A percentile compares a stretch with the other conserved stretches of the same genome.
phyloP scores from a whole-genome alignment of 1,140 invertebrate species.

The Rhagoletis zephyria region DNA sequence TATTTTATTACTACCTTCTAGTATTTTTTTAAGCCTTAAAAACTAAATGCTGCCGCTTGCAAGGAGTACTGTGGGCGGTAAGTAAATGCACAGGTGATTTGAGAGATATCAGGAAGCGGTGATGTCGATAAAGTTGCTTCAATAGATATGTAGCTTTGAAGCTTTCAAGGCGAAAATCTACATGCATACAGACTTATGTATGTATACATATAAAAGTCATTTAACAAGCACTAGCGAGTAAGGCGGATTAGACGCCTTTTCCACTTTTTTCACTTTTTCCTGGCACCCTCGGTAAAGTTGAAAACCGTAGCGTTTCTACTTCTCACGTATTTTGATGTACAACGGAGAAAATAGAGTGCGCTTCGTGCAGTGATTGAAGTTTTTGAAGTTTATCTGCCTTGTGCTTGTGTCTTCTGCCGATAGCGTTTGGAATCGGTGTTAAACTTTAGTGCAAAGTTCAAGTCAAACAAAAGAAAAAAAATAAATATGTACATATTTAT shows the following conservation, averaged over 20 bases:
- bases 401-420: neutral
- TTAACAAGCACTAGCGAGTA: neutral
- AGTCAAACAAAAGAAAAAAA: neutral
- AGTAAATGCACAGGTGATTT: neutral
- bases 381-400: constrained; percentile 43
- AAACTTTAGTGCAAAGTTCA: constrained; percentile 31
- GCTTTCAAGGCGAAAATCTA: neutral
- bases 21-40: neutral
- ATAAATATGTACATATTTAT: no score
- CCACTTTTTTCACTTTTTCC: constrained; percentile 8
- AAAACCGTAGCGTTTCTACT: neutral
- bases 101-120: neutral
- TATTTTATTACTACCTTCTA: constrained; percentile 3
- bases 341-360: neutral
- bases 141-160: neutral
- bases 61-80: neutral
- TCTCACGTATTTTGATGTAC: constrained; percentile 29
- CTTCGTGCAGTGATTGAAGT: constrained; percentile 35
- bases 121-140: constrained; percentile 17
- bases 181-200: neutral
- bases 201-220: neutral
- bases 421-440: neutral
- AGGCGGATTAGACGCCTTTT: neutral
- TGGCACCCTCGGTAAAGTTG: neutral
- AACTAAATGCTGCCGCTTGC: neutral